Evolutionary conservation across 2,888 invertebrate species (phyloP), one percentile per base, ranked within the genome.

Genomic region (Tigriopus californicus): DNA sequence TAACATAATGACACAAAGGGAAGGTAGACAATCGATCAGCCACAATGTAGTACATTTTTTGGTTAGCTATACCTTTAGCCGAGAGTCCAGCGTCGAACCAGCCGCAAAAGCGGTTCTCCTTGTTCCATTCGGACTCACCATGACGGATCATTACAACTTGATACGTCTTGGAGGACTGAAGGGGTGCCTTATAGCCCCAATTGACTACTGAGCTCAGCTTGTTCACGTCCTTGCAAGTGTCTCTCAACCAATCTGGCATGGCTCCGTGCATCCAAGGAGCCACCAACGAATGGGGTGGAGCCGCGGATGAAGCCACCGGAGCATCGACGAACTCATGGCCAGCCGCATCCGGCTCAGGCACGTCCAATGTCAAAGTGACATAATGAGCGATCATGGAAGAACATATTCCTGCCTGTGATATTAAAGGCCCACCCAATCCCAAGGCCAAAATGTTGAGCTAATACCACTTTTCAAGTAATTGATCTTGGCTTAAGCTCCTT

Each of bases 41-140:
- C 33, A 33, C 33, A 33, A n/a, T n/a, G n/a, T 33, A 8, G 33
- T 8, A 5, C 8, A 8, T 3, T 3, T 5, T 33, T 33, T 3
- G 8, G 33, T 5, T 8, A 33, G 8, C 8, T 15, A 44, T 44
- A 44, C 44, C 44, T 44, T 44, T 44, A 15, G n/a, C 15, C 15
- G 44, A 44, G 18, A 44, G 44, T n/a, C 44, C 44, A 57, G 81
- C 80, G 67, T 83, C 82, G 65, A 73, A 80, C 83, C 83, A 83
- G 44, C 83, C 83, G 66, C 82, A 82, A 67, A 83, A 83, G 46
- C 80, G 73, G 71, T 83, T 83, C 67, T 78, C 77, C 69, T 80
- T 77, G 66, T 83, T 83, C 79, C 82, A 83, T 70, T 81, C 81
- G 67, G 81, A 82, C 73, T 83, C 82, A 59, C 82, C 82, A 66